Percentiles rank a stretch among this genome's conserved stretches.
Conservation (phyloP, 2,113 vertebrate genomes). For the Nothobranchius kuhntae region DNA sequence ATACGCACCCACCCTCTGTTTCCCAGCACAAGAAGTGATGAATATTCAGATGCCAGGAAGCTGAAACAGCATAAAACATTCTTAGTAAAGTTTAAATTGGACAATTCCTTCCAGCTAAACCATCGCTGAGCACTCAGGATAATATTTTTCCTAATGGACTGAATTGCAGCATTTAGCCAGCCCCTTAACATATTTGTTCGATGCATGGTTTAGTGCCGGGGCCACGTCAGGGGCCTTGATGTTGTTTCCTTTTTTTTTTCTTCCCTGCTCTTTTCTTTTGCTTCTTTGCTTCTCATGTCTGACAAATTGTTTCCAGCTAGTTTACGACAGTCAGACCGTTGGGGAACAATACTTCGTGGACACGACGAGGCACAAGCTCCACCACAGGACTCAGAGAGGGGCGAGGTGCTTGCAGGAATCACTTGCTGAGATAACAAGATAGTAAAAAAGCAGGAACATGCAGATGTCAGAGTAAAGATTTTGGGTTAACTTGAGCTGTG, state of each 20-base stretch:
- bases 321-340: constrained; percentile 63
- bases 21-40: constrained; percentile 22
- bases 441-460: constrained; percentile 68
- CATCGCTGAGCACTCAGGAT: constrained; percentile 29
- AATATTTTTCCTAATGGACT: constrained; percentile 48
- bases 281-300: constrained; percentile 50
- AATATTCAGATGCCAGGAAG: constrained; percentile 14
- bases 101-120: constrained; percentile 40
- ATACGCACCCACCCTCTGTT: background rate
- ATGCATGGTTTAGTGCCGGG: constrained; percentile 52
- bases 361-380: constrained; percentile 49
- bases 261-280: constrained; percentile 22
- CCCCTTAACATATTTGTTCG: constrained; percentile 62
- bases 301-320: constrained; percentile 79
- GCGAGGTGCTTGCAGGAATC: constrained; percentile 74
- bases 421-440: constrained; percentile 82
- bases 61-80: constrained; percentile 21
- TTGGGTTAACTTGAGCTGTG: too few relatives aligned
- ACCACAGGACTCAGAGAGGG: constrained; percentile 65
- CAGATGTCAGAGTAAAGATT: constrained; percentile 10
- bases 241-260: constrained; percentile 48
- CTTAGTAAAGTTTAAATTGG: constrained; percentile 29
- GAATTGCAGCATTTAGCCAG: constrained; percentile 57
- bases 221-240: constrained; percentile 50
- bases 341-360: constrained; percentile 75